A percentile compares a stretch with the other conserved stretches of the same genome.
Conservation (phyloP, 2,113 vertebrate genomes). For the Muntiacus reevesi region DNA sequence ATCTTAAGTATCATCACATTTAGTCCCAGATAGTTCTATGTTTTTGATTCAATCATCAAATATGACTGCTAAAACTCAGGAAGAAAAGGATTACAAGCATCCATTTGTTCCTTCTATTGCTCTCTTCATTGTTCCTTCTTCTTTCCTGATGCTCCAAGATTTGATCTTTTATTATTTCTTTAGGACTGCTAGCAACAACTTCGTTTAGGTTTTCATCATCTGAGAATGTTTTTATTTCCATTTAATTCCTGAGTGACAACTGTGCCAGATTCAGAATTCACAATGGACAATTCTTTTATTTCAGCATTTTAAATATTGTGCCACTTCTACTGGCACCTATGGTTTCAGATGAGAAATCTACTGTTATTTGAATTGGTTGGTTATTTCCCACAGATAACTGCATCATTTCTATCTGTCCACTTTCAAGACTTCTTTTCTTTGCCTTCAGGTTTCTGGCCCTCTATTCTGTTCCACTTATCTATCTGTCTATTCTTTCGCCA, state of each 20-base stretch:
- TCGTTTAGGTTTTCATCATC: neutral
- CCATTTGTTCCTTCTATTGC: neutral
- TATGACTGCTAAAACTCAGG: neutral
- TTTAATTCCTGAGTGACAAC: neutral
- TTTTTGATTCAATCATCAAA: neutral
- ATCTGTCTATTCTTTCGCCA: neutral
- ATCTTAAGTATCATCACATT: neutral
- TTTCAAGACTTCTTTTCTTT: neutral
- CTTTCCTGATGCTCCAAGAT: neutral
- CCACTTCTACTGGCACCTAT: neutral
- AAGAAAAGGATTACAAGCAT: neutral
- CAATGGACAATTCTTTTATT: neutral
- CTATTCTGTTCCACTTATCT: neutral
- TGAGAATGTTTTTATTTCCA: neutral
- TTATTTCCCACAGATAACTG: neutral
- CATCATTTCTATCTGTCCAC: neutral
- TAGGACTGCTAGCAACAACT: neutral
- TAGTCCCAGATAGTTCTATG: neutral
- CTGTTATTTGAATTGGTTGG: neutral
- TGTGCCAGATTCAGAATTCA: slow-evolving; percentile 7
- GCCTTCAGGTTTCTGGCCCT: neutral
- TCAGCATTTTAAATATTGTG: neutral
- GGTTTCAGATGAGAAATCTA: neutral
- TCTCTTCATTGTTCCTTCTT: neutral
- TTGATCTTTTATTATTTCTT: neutral